Evolutionary conservation across 2,113 vertebrate species (phyloP).

Genomic region (Arenaria interpres): DNA sequence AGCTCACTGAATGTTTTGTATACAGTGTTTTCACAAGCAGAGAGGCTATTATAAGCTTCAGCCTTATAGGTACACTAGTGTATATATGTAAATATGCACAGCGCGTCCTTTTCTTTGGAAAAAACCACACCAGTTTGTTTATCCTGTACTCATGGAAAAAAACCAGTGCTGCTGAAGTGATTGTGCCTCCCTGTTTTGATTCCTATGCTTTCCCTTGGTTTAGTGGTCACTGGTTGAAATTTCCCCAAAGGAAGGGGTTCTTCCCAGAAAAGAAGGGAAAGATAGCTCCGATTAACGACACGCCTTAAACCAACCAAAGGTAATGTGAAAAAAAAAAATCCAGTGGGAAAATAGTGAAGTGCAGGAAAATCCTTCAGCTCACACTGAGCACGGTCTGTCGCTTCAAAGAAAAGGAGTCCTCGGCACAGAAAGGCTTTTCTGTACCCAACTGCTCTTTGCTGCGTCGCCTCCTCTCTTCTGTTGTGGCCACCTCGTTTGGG

Average conservation of each 20-base stretch:
- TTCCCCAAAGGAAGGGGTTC: background rate
- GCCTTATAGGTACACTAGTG: background rate
- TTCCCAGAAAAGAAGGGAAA: background rate
- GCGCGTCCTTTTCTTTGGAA: background rate
- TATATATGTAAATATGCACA: background rate
- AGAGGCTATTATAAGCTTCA: background rate
- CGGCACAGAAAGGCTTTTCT: background rate
- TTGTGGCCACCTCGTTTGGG: background rate
- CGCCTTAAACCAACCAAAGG: background rate
- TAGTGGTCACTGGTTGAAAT: background rate
- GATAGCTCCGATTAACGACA: background rate
- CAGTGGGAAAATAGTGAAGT: background rate
- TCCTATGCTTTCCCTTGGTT: background rate
- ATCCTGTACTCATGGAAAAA: background rate
- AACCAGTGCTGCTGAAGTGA: background rate
- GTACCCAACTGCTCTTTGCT: background rate
- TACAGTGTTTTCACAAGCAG: background rate
- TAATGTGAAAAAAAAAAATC: background rate
- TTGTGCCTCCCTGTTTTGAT: background rate
- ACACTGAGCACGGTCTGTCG: background rate
- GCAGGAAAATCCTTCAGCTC: background rate
- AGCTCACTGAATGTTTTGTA: background rate
- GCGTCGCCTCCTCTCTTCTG: background rate
- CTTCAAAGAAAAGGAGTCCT: background rate
- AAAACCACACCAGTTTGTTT: background rate